These are phyloP conservation scores for Trididemnum nubilum DNA, from an alignment of 23 tunicate genomes.

Conservation along the genomic window DNA sequence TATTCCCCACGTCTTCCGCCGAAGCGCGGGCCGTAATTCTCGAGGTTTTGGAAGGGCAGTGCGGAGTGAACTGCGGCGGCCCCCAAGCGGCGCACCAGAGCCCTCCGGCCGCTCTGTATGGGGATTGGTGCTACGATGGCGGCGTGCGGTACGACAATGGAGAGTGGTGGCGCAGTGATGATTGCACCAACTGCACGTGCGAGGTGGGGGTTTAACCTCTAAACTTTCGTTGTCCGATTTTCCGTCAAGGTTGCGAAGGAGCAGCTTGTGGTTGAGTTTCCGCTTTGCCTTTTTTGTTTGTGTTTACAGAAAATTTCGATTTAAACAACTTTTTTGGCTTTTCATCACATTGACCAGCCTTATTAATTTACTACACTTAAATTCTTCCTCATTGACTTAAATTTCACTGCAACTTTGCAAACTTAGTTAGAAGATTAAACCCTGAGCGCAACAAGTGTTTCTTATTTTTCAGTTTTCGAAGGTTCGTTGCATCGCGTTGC, in stretches of 20 bases:
- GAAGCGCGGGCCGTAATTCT: slow-evolving; percentile 37
- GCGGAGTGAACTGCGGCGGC: slow-evolving; percentile 46
- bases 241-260: not conserved
- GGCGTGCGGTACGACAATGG: slow-evolving; percentile 48
- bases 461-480: slow-evolving; percentile 36
- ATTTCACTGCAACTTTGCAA: too few species aligned
- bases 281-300: not conserved
- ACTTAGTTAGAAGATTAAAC: too few species aligned
- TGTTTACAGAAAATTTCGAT: too few species aligned
- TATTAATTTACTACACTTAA: too few species aligned
- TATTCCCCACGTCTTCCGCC: too few species aligned
- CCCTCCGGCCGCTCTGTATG: not conserved
- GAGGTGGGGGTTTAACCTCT: slow-evolving; percentile 43
- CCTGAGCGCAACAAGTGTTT: too few species aligned
- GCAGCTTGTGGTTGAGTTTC: not conserved
- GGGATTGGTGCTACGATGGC: slow-evolving; percentile 61
- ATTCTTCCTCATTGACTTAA: too few species aligned
- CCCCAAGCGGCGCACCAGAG: not conserved
- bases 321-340: not conserved
- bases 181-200: slow-evolving; percentile 75
- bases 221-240: too few species aligned
- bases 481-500: slow-evolving; percentile 31
- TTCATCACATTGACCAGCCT: not conserved
- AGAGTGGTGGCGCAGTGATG: slow-evolving; percentile 63
- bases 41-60: slow-evolving; percentile 37